These are phyloP conservation scores for Volucella bombylans DNA, from an alignment of 2,888 invertebrate species.

Conservation along the genomic window DNA sequence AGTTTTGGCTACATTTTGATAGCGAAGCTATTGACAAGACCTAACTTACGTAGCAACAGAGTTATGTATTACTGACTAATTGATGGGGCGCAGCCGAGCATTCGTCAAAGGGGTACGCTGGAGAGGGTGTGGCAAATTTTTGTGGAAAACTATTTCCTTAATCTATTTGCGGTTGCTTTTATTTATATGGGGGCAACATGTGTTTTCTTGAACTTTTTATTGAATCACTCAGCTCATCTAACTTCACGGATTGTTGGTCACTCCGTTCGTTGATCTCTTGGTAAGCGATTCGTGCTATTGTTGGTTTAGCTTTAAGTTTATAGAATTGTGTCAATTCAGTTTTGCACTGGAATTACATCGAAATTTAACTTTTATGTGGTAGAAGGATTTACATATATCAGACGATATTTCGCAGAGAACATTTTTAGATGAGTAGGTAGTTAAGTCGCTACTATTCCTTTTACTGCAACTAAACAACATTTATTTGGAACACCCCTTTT, in stretches of 20 bases:
- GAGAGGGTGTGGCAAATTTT: constrained; percentile 55
- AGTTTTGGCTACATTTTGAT: neutral
- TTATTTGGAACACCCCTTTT: no score
- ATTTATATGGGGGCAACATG: constrained; percentile 40
- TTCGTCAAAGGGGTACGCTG: constrained; percentile 19
- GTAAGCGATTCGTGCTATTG: neutral
- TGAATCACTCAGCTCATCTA: neutral
- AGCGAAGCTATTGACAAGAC: constrained; percentile 11
- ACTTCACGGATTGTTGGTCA: neutral
- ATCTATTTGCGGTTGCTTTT: constrained; percentile 18
- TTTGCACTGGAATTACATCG: no score
- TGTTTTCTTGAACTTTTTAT: constrained; percentile 38
- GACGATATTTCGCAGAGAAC: no score
- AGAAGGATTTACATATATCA: no score
- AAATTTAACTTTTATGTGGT: no score
- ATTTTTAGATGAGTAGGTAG: no score
- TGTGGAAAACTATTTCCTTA: constrained; percentile 23
- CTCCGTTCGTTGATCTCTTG: constrained; percentile 16
- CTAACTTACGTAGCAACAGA: constrained; percentile 6
- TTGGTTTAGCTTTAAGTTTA: neutral
- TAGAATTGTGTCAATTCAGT: neutral
- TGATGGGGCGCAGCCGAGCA: constrained; percentile 8
- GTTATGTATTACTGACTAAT: constrained; percentile 14
- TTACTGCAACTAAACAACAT: no score
- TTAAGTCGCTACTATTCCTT: no score